Conservation (phyloP, 2,113 vertebrate genomes). For the Antidorcas marsupialis region DNA sequence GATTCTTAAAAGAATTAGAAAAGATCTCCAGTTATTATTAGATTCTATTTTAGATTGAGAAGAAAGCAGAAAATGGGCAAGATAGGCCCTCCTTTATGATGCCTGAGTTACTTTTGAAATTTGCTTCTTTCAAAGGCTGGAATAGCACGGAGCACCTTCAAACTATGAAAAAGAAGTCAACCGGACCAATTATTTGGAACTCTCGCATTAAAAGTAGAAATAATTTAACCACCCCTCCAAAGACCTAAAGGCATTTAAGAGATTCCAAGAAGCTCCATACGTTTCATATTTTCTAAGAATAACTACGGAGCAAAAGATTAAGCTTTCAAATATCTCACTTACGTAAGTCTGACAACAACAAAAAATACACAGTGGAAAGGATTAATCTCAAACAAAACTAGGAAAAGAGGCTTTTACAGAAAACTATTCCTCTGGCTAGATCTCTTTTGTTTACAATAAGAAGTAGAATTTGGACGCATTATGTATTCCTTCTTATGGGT, state of each 20-base stretch:
- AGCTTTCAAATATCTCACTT: slow-evolving; percentile 60
- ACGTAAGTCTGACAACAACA: slow-evolving; percentile 63
- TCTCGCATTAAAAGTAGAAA: slow-evolving; percentile 38
- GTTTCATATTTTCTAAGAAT: slow-evolving; percentile 58
- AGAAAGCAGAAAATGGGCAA: slow-evolving; percentile 5
- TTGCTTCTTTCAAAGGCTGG: slow-evolving; percentile 20
- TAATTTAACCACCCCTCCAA: background rate
- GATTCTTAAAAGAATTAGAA: slow-evolving; percentile 53
- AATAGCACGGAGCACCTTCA: background rate
- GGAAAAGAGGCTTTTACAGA: slow-evolving; percentile 41
- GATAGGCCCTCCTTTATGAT: background rate
- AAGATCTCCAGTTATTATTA: slow-evolving; percentile 41
- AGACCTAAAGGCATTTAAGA: slow-evolving; percentile 40
- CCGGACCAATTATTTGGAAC: slow-evolving; percentile 47
- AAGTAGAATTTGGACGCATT: slow-evolving; percentile 40
- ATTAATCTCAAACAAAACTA: slow-evolving; percentile 53
- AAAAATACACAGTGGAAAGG: slow-evolving; percentile 45
- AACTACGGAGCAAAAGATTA: slow-evolving; percentile 58
- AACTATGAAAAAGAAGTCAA: slow-evolving; percentile 34
- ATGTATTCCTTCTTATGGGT: slow-evolving; percentile 19
- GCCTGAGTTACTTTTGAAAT: slow-evolving; percentile 45
- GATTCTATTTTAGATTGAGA: slow-evolving; percentile 16
- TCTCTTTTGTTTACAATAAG: slow-evolving; percentile 60
- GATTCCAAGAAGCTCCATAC: slow-evolving; percentile 13
- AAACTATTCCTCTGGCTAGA: slow-evolving; percentile 37